phyloP scores from a whole-genome alignment of 37 sponge, comb jelly and placozoan genomes.

The Chondrosia reniformis region DNA sequence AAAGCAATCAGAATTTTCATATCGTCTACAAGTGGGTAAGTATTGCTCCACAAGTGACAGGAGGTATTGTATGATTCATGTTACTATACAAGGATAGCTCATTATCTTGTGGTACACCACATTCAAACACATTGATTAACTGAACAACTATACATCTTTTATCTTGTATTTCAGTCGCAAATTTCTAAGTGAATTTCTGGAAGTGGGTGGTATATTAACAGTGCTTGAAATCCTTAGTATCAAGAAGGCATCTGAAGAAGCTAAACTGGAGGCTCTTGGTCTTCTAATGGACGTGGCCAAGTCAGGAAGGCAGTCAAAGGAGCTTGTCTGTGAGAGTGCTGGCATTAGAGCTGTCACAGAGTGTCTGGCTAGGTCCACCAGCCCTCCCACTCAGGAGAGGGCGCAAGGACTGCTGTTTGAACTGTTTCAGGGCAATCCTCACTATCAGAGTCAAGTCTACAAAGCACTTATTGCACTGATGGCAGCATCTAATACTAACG shows the following conservation, averaged over 20 bases:
- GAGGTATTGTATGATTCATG: no score
- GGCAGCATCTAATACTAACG: constrained; percentile 55
- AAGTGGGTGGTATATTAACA: constrained; percentile 96
- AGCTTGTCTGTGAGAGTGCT: constrained; percentile 93
- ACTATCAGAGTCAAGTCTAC: constrained; percentile 90
- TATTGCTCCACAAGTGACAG: neutral
- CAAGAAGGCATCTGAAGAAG: constrained; percentile 59
- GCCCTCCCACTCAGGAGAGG: constrained; percentile 58
- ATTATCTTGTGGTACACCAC: no score
- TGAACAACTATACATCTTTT: neutral
- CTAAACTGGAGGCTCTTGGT: constrained; percentile 60
- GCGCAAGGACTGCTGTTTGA: constrained; percentile 49
- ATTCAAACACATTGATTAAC: no score
- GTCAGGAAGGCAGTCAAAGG: constrained; percentile 94
- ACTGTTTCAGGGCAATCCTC: constrained; percentile 84
- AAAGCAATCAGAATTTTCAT: constrained; percentile 72
- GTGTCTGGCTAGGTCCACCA: constrained; percentile 73
- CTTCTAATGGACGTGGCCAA: constrained; percentile 69
- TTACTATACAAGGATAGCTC: no score
- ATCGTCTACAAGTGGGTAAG: constrained; percentile 83
- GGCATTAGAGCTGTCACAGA: constrained; percentile 87
- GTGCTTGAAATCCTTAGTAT: constrained; percentile 85
- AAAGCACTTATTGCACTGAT: constrained; percentile 82
- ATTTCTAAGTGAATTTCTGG: constrained; percentile 93
- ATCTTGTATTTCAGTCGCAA: constrained; percentile 36